Base-by-base conservation (phyloP, 2,888 invertebrate genomes). In the Drosophila antonietae region DNA sequence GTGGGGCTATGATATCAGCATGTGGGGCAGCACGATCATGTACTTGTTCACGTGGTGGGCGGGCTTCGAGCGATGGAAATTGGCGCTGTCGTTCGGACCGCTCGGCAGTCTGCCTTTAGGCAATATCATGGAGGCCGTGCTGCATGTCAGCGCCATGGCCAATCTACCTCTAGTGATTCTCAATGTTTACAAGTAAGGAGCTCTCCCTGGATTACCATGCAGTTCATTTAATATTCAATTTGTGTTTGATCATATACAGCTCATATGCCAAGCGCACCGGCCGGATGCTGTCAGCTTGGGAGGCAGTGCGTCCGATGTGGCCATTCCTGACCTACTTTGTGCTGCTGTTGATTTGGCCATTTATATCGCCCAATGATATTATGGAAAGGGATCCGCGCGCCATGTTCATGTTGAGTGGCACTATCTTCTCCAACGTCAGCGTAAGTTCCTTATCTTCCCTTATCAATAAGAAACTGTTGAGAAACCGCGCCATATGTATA, bases 1-100 rank as follows among this genome's bases (percentile, higher is more conserved):
- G 0, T 99, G 99, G 99, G 98, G 98, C 57, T 99, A 99, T 92
- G 99, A 99, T 93, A 95, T 98, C 77, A 98, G 98, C 73, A 99
- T 99, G 97, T 95, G 98, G 93, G 95, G 95, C 20, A 94, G 94
- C 66, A 94, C 95, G 69, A 79, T 94, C 60, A 93, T 95, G 71
- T 93, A 95, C 77, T 85, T 94, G 73, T 92, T 94, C 82, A 94
- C 95, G 78, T 94, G 94, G 73, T 93, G 96, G 88, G 94, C 94
- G 71, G 98, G 98, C 0, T 96, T 96, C 80, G 94, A 95, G 78
- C 94, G 96, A 75, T 99, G 98, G 97, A 97, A 98, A 92, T 95
- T 96, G 88, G 93, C 94, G 55, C 93, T 97, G 57, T 95, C 95
- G 0, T 95, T 95, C 59, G 95, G 95, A 37, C 52, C 60, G 28